Evolutionary conservation across 1,140 invertebrate genomes (phyloP), one percentile per base, ranked within the genome.

Genomic region (Aphaenogaster rudis): DNA sequence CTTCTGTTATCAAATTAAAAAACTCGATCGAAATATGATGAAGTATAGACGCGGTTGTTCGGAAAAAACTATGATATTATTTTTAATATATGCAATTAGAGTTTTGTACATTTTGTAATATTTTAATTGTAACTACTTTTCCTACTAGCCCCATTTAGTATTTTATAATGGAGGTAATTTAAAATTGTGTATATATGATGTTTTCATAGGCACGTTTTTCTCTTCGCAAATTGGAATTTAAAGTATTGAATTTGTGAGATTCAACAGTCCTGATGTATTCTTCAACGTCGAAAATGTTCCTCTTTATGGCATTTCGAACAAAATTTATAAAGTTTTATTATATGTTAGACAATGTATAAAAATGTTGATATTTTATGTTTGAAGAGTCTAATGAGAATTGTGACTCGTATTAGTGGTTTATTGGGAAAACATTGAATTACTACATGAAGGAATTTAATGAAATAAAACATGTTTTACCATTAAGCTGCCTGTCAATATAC

Each of bases 61-160:
- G 39, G 28, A 9, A 36, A 72, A 36, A 52, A 9, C 3, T 74
- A 39, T 5, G 13, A 63, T 78, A 78, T 78, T 78, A 64, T 64
- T 64, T 78, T 5, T 78, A 78, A 64, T 48, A 63, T 45, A 42
- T 78, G 28, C 42, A 78, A 63, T 78, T 48, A 64, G 8, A 78
- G 1, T 78, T 78, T 64, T 64, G 57, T 78, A 78, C 39, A 45
- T 77, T 76, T 77, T 77, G 33, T 61, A 77, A 77, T 45, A 63
- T 48, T 79, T 79, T 36, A 33, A 59, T 77, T 57, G 11, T 57
- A 54, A 76, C 2, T 78, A 61, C 8, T 45, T 48, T 63, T 48
- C 28, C 17, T 79, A n/a, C 7, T 45, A 61, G 21, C 52, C 9
- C 5, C 9, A 28, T 78, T 33, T 64, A 45, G 8, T 78, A 79